A percentile compares a stretch with the other conserved stretches of the same genome.
These are phyloP conservation scores for Molorchus minor DNA, from an alignment of 2,888 invertebrate species.

Conservation along the genomic window DNA sequence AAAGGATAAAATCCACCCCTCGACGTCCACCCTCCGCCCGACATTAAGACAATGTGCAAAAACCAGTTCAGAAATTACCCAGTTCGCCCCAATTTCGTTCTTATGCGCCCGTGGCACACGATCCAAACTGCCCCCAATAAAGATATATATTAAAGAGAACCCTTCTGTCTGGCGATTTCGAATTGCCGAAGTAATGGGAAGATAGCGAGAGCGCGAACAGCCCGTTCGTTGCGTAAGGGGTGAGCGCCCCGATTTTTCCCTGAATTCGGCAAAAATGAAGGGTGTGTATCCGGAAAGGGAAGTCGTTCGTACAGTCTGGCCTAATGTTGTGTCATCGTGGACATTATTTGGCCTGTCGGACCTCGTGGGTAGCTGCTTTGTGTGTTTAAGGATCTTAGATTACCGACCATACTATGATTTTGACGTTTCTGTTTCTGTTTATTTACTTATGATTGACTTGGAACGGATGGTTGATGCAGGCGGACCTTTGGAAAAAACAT, in stretches of 20 bases:
- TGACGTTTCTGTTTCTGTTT: slow-evolving; percentile 40
- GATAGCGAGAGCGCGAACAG: slow-evolving; percentile 5
- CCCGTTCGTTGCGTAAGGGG: slow-evolving; percentile 50
- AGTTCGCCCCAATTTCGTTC: slow-evolving; percentile 49
- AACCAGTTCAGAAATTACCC: slow-evolving; percentile 50
- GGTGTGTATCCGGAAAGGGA: slow-evolving; percentile 58
- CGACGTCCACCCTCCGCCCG: slow-evolving; percentile 34
- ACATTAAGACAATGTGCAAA: slow-evolving; percentile 53
- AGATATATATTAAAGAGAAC: slow-evolving; percentile 35
- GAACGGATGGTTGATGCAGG: neutral
- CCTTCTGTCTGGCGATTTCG: slow-evolving; percentile 32
- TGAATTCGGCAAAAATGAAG: slow-evolving; percentile 60
- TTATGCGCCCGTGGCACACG: slow-evolving; percentile 38
- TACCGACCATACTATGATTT: slow-evolving; percentile 39
- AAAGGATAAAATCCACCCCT: slow-evolving; percentile 41
- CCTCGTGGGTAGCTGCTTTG: slow-evolving; percentile 44
- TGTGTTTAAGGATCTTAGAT: slow-evolving; percentile 50
- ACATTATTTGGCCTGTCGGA: slow-evolving; percentile 46
- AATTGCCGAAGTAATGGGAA: slow-evolving; percentile 18
- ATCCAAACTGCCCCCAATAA: slow-evolving; percentile 34
- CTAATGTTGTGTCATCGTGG: slow-evolving; percentile 57
- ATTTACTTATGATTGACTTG: slow-evolving; percentile 31
- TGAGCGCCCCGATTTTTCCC: slow-evolving; percentile 56
- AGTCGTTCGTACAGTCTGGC: slow-evolving; percentile 57
- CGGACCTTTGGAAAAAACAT: no score